Base-by-base conservation (phyloP, 2,888 invertebrate species). In the Xylocampa areola region DNA sequence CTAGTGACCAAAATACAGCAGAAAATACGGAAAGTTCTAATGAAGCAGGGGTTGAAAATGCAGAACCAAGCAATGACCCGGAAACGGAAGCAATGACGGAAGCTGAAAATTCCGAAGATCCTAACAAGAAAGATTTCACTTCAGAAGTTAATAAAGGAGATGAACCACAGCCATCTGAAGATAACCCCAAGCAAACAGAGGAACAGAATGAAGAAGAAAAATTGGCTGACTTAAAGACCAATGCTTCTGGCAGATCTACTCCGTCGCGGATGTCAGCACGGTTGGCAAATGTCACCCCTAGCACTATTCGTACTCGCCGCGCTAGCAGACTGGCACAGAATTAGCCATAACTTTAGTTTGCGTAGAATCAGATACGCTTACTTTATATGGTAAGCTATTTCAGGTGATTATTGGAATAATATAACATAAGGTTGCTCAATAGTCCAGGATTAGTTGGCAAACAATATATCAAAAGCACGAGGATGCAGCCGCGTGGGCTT, bases 221-320 rank as follows among this genome's bases (percentile, higher is more conserved):
- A 36, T 68, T 79, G 0, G 50, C 41, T 19, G 71, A 70, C 0
- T 37, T 81, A 2, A 80, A 78, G 27, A 55, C n/a, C 1, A 80
- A 79, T 35, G 76, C 74, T 0, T 23, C 58, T 13, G 80, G 69
- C 0, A 76, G 64, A 32, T 71, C 75, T 0, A 88, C 90, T 0
- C 87, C 89, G 0, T 77, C 81, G 0, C 78, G 88, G 11, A 54
- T 74, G 0, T 87, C 90, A 0, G 61, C 86, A 2, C 78, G 88
- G 0, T 36, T 84, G 7, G 81, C 85, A 0, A 78, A 54, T 6
- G 70, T 71, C 0, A 88, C 90, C 0, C 88, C 91, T 0, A 80
- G 84, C 39, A 67, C 82, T 1, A 77, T 91, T 7, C 81, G 78
- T 17, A 91, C 91, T 0, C 77, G 92, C 8, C 81, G 91, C 0